Base-by-base conservation (phyloP, 1,140 invertebrate species). In the Zaprionus africanus region DNA sequence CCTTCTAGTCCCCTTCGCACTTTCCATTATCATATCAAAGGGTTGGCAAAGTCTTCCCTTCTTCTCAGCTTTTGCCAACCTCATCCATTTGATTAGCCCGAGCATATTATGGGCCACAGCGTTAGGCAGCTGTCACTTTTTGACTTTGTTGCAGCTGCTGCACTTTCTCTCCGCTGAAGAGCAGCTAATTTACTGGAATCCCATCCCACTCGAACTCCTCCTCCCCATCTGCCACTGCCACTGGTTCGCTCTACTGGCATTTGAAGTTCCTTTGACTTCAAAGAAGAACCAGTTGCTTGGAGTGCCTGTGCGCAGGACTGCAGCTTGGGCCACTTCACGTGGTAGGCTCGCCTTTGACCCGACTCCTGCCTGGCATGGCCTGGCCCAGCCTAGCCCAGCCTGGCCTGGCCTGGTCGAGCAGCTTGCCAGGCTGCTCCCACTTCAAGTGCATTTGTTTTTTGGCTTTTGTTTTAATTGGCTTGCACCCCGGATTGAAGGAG, bases 401-500 rank as follows among this genome's bases (percentile, higher is more conserved):
- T n/a, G n/a, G 1, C 53, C 61, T 31, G 36, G 34, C 53, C 57
- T 65, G 43, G 38, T 67, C 59, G n/a, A 26, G 66, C 62, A 34
- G 19, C 41, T 22, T 24, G 46, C 19, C 58, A 24, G 12, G 51
- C 17, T 65, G 68, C 68, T 24, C 26, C 36, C 72, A 49, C 69
- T 76, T 88, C 71, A 76, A 88, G 84, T 90, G 81, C 84, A 90
- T 88, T 88, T 88, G 84, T 88, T 88, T 87, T 88, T 88, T 84
- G 84, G 84, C 84, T 90, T 88, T 88, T 88, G 84, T 88, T 88
- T 88, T 88, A 88, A 88, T 88, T 88, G 84, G 84, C 84, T 83
- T 88, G 81, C 74, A 65, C 67, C 51, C 46, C 81, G 60, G 58
- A 74, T 84, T 88, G 67, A 80, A 88, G 84, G 74, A 87, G 84